Evolutionary conservation across 2,113 vertebrate species (phyloP).

Genomic region (Psammodynastes pulverulentus): DNA sequence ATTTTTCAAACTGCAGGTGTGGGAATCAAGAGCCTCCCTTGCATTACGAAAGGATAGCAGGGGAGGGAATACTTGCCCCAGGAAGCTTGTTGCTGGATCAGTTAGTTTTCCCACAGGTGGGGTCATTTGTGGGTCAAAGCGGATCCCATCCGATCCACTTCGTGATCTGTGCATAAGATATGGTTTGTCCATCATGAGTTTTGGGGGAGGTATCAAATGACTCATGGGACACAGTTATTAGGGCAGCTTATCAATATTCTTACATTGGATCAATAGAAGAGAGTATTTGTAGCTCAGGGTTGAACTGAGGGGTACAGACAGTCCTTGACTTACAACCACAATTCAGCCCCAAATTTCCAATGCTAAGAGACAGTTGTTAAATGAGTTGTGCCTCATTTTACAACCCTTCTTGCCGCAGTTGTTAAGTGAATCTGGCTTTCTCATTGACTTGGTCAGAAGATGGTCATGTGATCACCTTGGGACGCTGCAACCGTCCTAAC

Average conservation of each 20-base stretch:
- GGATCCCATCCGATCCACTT: background rate
- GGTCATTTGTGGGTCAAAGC: background rate
- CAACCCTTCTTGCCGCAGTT: background rate
- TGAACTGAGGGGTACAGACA: background rate
- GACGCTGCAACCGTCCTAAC: background rate
- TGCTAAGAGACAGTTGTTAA: background rate
- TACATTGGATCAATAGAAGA: background rate
- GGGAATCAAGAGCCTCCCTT: background rate
- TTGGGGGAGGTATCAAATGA: background rate
- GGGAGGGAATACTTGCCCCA: accelerated
- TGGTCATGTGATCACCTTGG: background rate
- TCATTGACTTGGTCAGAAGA: background rate
- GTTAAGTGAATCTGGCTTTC: background rate
- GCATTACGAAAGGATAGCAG: background rate
- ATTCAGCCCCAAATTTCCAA: background rate
- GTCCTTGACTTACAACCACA: background rate
- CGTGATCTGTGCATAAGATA: background rate
- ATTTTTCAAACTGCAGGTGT: background rate
- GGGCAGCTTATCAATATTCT: background rate
- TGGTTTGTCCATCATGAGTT: background rate
- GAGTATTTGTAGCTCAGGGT: background rate
- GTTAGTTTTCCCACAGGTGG: background rate
- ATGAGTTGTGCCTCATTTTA: background rate
- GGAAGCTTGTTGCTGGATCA: background rate
- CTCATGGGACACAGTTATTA: background rate